A percentile compares a stretch with the other conserved stretches of the same genome.
Conservation (phyloP, 30 jellyfish, hydroid and myxozoan species). For the Aurelia aurita complex sp. Pacific region DNA sequence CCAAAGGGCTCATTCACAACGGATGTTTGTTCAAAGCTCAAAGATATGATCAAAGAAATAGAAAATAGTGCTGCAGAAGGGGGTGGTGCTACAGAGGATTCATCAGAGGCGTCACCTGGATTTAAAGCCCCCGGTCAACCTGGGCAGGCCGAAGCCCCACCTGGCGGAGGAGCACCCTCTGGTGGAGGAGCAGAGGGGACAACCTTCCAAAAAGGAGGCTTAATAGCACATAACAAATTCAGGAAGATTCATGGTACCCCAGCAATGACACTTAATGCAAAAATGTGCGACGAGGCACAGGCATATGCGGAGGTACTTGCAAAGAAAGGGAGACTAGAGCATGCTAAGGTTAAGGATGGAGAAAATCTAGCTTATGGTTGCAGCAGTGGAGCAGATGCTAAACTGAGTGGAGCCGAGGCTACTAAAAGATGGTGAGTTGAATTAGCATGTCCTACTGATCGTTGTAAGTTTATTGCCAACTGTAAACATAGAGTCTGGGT, state of each 20-base stretch:
- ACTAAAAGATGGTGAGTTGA: constrained; percentile 73
- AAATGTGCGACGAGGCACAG: constrained; percentile 81
- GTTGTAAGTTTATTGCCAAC: no score
- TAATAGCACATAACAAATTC: constrained; percentile 84
- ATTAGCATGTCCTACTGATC: not conserved
- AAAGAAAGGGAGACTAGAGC: constrained; percentile 43
- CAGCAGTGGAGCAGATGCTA: constrained; percentile 55
- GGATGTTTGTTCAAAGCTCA: constrained; percentile 39
- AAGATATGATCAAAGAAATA: constrained; percentile 14
- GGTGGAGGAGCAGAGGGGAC: constrained; percentile 35
- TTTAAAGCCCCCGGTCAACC: constrained; percentile 4
- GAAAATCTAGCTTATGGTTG: constrained; percentile 88
- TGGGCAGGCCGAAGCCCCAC: constrained; percentile 1
- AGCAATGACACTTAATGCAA: constrained; percentile 64
- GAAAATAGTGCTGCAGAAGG: constrained; percentile 6
- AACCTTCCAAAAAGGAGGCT: constrained; percentile 57
- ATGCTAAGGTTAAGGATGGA: constrained; percentile 69
- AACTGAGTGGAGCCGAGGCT: constrained; percentile 88
- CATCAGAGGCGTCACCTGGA: constrained; percentile 16
- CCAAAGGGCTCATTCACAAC: constrained; percentile 59
- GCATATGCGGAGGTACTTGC: constrained; percentile 89
- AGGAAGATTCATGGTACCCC: constrained; percentile 89
- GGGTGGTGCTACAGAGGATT: constrained; percentile 10
- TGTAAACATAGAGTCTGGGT: no score
- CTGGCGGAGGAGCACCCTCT: constrained; percentile 3